Conservation (phyloP, 1,140 invertebrate genomes). For the Papilio xuthus region DNA sequence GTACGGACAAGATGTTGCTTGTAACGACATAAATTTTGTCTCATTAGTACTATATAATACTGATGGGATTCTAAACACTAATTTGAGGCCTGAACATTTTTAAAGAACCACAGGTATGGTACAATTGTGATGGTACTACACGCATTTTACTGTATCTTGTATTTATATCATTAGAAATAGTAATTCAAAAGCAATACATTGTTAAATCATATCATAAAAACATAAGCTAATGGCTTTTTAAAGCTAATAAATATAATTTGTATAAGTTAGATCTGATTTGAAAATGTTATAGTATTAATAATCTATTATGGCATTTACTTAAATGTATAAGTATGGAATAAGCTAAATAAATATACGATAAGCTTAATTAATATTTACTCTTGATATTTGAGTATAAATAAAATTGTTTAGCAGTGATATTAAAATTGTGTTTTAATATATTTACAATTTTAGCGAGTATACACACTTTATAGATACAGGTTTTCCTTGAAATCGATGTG, state of each 20-base stretch:
- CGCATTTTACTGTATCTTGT: not conserved
- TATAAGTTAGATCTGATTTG: not conserved
- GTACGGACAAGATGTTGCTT: too few relatives aligned
- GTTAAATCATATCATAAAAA: constrained; percentile 8
- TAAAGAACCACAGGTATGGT: too few relatives aligned
- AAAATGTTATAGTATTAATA: constrained; percentile 13
- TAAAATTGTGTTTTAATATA: constrained; percentile 10
- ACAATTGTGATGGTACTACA: too few relatives aligned
- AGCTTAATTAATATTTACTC: constrained; percentile 10
- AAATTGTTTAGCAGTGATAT: constrained; percentile 28
- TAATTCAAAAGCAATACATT: constrained; percentile 15
- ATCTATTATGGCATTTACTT: constrained; percentile 34
- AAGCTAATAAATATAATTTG: not conserved
- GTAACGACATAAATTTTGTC: too few relatives aligned
- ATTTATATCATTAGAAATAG: not conserved
- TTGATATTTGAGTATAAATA: constrained; percentile 27
- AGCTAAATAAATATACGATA: constrained; percentile 12
- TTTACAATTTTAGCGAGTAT: not conserved
- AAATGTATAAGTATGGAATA: constrained; percentile 25
- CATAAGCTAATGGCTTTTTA: not conserved
- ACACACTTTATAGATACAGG: not conserved
- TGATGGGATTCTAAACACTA: too few relatives aligned
- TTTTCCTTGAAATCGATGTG: not conserved
- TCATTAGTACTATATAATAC: too few relatives aligned
- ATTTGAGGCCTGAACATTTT: too few relatives aligned